A percentile compares a stretch with the other conserved stretches of the same genome.
These are phyloP conservation scores for Drosophila teissieri DNA, from an alignment of 1,140 invertebrate genomes.

Conservation along the genomic window DNA sequence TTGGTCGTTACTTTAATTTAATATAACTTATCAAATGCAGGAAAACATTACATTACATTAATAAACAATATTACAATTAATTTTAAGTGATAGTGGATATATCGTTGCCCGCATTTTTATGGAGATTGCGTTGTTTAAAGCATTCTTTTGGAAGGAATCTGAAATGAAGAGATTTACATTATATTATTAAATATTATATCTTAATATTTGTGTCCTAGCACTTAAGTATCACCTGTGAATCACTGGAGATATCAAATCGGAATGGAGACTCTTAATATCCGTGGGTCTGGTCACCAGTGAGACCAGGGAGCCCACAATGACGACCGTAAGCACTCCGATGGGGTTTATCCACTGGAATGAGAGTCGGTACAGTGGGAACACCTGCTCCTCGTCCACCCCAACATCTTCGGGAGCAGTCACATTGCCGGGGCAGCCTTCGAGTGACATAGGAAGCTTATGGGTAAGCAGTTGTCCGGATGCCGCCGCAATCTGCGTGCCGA, in stretches of 20 bases:
- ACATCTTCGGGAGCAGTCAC: conserved; percentile 46
- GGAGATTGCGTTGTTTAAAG: conserved; percentile 24
- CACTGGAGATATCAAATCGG: conserved; percentile 87
- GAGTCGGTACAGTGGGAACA: conserved; percentile 89
- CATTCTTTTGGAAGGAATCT: conserved; percentile 67
- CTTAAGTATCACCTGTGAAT: conserved; percentile 84
- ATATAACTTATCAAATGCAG: too few species aligned
- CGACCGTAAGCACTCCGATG: conserved; percentile 86
- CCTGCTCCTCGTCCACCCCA: conserved; percentile 84
- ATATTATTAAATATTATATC: too few species aligned
- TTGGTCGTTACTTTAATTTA: too few species aligned
- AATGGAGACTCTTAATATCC: conserved; percentile 86
- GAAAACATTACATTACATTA: too few species aligned
- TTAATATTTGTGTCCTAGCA: too few species aligned
- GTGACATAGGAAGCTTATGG: conserved; percentile 81
- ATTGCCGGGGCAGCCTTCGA: conserved; percentile 76
- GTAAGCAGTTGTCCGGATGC: conserved; percentile 83
- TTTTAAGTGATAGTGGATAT: too few species aligned
- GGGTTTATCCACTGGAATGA: conserved; percentile 92
- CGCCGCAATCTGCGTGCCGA: conserved; percentile 85
- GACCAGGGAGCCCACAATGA: conserved; percentile 88
- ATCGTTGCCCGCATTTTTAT: too few species aligned
- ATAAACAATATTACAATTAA: too few species aligned
- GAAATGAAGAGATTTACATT: too few species aligned
- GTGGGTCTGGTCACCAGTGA: conserved; percentile 88